Evolutionary conservation across 1,140 invertebrate genomes (phyloP), one percentile per base, ranked within the genome.

Genomic region (Leptinotarsa undecemlineata): DNA sequence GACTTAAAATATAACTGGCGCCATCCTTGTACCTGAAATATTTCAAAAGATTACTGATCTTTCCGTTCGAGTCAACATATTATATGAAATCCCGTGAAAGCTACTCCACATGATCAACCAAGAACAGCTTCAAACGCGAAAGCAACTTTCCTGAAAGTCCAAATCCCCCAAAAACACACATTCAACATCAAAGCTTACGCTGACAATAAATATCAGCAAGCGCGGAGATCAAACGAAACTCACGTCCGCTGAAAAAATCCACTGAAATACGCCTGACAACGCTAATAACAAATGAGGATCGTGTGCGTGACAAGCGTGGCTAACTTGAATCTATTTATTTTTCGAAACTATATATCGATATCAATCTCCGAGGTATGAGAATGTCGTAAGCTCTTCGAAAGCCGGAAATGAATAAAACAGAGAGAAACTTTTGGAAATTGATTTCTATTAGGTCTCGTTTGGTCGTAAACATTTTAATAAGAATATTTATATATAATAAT

Each of bases 221-320:
- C 64, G 17, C 8, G 26, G 15, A 23, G 42, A 33, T 33, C 23
- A 67, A 67, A 42, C 20, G 15, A 26, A 67, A 17, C 42, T 67
- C 64, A 67, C 64, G 64, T 67, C 64, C 42, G 42, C 15, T 13
- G 4, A 57, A 67, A 67, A 67, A 67, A 67, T 67, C 64, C 42
- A 67, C 23, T 67, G 64, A 67, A 67, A 67, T 67, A 67, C 64
- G 64, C 64, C n/a, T 23, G 17, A 69, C 42, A 19, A 69, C 20
- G 21, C 68, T 69, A 57, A 57, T 69, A 69, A 69, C 68, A 48
- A 69, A 69, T 48, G 68, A 48, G 68, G 19, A n/a, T 48, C n/a
- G 48, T 48, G 68, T 69, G 68, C 68, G 68, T 48, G 68, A 69
- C 64, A 67, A 67, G 64, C 64, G 42, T 67, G 64, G 64, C 64